Percentiles rank a stretch among this genome's conserved stretches.
Conservation (phyloP, 2,113 vertebrate genomes). For the Brachypodius melanocephalos region DNA sequence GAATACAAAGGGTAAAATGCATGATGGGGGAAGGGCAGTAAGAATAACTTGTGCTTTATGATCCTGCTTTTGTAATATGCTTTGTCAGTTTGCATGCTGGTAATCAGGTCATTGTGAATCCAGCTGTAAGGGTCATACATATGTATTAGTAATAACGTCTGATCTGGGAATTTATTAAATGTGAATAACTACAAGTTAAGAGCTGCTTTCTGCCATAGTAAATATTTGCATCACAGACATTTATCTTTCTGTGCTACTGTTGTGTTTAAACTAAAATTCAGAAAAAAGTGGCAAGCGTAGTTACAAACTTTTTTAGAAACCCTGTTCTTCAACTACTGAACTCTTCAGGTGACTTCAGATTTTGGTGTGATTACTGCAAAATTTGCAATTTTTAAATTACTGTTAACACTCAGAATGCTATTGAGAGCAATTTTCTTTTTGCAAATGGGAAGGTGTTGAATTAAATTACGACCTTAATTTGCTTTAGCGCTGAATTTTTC, state of each 20-base stretch:
- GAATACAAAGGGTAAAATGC: constrained; percentile 8
- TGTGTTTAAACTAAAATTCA: neutral
- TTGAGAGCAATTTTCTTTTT: neutral
- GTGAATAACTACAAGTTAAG: neutral
- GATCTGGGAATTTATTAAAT: constrained; percentile 67
- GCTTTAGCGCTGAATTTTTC: neutral
- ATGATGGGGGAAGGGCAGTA: neutral
- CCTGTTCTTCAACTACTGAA: neutral
- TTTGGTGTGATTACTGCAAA: neutral
- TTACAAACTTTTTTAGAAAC: neutral
- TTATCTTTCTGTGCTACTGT: neutral
- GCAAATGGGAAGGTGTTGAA: neutral
- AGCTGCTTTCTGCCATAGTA: neutral
- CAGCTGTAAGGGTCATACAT: constrained; percentile 73
- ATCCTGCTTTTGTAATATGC: constrained; percentile 67
- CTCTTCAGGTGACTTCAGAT: neutral
- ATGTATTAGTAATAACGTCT: constrained; percentile 77
- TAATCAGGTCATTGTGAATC: constrained; percentile 71
- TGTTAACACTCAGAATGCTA: neutral
- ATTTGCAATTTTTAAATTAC: neutral
- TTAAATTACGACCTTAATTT: neutral
- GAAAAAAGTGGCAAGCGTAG: neutral
- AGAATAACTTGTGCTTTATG: constrained; percentile 43
- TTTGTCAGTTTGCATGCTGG: constrained; percentile 65
- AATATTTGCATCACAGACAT: neutral